Conservation (phyloP, 2,888 invertebrate species). For the Bellardia pandia region DNA sequence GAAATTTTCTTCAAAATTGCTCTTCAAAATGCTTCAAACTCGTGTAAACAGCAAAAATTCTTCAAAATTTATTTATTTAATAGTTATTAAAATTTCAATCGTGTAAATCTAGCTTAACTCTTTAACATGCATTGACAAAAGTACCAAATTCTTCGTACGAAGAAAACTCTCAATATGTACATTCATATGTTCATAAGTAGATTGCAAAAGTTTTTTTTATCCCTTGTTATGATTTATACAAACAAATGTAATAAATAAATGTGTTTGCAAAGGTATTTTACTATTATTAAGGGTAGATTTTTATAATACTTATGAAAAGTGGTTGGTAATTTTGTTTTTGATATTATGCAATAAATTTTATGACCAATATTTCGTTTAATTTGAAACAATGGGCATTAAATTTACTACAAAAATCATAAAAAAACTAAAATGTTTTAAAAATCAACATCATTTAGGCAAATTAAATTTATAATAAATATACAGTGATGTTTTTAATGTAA, state of each 20-base stretch:
- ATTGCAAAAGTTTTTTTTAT: not conserved
- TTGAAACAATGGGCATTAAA: not conserved
- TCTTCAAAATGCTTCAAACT: too few species aligned
- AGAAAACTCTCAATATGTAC: too few species aligned
- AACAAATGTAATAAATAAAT: not conserved
- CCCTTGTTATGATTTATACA: not conserved
- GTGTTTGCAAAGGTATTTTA: not conserved
- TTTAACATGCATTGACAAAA: not conserved
- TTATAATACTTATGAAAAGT: not conserved
- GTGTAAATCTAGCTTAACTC: too few species aligned
- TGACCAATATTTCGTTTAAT: not conserved
- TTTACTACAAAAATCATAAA: not conserved
- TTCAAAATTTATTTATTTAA: too few species aligned
- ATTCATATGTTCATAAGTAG: too few species aligned
- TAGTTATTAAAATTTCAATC: too few species aligned
- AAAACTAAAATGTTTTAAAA: conserved; percentile 11
- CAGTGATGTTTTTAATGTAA: conserved; percentile 50
- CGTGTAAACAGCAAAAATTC: too few species aligned
- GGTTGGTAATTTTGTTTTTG: not conserved
- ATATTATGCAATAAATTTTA: not conserved
- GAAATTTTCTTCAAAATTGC: too few species aligned
- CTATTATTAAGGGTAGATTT: not conserved
- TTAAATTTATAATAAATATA: conserved; percentile 54
- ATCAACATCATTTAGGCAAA: conserved; percentile 32
- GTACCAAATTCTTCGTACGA: not conserved